A percentile compares a stretch with the other conserved stretches of the same genome.
Evolutionary conservation across 2,113 vertebrate species (phyloP).

Genomic region (Nannospalax galili): DNA sequence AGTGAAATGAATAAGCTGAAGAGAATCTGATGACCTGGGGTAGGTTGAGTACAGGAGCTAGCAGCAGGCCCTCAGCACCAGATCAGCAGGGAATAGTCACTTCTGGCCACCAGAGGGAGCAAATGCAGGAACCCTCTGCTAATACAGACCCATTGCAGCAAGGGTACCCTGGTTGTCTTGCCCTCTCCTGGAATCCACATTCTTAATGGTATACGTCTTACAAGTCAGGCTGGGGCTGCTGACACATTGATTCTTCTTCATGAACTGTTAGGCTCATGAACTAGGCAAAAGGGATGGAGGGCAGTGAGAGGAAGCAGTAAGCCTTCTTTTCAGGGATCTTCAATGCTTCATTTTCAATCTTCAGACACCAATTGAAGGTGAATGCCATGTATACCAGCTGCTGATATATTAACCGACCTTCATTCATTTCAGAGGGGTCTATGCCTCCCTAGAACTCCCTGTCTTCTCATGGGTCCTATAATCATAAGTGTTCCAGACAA

Average conservation of each 20-base stretch:
- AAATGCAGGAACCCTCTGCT: neutral
- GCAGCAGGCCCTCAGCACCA: neutral
- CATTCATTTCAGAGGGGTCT: neutral
- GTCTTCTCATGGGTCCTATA: neutral
- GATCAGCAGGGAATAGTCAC: neutral
- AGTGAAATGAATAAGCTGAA: neutral
- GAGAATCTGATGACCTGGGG: neutral
- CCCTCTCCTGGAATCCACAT: neutral
- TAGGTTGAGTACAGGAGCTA: rapidly evolving
- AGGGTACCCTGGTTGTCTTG: too few relatives aligned
- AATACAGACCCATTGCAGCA: neutral
- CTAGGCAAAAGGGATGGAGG: neutral
- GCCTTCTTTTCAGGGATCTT: neutral
- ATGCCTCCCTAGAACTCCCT: neutral
- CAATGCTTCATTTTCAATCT: neutral
- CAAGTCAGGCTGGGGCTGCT: neutral
- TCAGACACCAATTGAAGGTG: neutral
- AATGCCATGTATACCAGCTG: neutral
- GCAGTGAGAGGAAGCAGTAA: neutral
- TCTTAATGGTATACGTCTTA: neutral
- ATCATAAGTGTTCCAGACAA: neutral
- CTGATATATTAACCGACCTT: neutral
- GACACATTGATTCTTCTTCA: neutral
- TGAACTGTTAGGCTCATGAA: neutral
- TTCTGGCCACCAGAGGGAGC: neutral